Conservation (phyloP, 1,140 invertebrate species). For the Papilio polytes region DNA sequence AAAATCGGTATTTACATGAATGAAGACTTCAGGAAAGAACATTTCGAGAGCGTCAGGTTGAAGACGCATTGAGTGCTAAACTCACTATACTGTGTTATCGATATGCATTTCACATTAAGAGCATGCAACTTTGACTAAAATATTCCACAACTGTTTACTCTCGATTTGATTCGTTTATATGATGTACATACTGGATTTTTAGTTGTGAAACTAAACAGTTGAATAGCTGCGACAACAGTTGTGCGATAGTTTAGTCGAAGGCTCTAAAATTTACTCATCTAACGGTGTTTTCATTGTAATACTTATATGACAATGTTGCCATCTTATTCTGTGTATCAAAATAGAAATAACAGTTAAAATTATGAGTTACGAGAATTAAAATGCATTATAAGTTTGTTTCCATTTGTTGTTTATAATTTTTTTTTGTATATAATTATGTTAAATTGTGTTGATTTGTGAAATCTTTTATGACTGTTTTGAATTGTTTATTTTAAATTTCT, state of each 20-base stretch:
- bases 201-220: no score
- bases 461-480: background rate
- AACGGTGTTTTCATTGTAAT: no score
- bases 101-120: constrained; percentile 3
- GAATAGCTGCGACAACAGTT: no score
- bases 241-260: no score
- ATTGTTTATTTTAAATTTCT: background rate
- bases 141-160: background rate
- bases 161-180: no score
- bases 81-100: background rate
- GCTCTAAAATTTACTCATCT: background rate
- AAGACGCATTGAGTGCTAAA: constrained; percentile 47
- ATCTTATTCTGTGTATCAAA: no score
- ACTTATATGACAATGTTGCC: no score
- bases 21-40: constrained; percentile 63
- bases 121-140: background rate
- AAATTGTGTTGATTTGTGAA: background rate
- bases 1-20: constrained; percentile 69
- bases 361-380: no score
- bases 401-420: background rate
- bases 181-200: no score
- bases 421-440: background rate
- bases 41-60: constrained; percentile 54
- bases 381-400: no score
- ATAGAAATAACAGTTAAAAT: no score